Evolutionary conservation across 2,888 invertebrate genomes (phyloP).

Genomic region (Seladonia tumulorum): DNA sequence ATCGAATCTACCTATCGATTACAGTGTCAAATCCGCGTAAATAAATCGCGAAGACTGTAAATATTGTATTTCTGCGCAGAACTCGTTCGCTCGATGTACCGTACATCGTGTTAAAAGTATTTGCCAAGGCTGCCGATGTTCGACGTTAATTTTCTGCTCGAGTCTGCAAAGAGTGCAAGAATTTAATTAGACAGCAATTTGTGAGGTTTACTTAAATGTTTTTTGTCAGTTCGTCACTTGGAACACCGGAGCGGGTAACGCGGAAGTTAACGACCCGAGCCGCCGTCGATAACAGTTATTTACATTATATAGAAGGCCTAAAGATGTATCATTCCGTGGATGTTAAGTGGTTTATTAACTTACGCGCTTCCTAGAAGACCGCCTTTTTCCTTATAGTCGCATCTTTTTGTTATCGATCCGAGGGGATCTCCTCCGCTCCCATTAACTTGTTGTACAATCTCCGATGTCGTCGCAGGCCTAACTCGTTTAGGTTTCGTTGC

Average conservation of each 20-base stretch:
- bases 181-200: slow-evolving; percentile 3
- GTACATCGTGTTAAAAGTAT: background rate
- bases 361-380: background rate
- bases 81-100: too few species aligned
- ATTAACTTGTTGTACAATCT: background rate
- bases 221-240: background rate
- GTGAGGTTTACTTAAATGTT: background rate
- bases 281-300: background rate
- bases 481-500: background rate
- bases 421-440: background rate
- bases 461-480: background rate
- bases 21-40: too few species aligned
- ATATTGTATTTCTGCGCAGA: too few species aligned
- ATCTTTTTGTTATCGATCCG: background rate
- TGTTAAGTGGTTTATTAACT: background rate
- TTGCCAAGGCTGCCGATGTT: background rate
- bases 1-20: too few species aligned
- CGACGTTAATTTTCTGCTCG: background rate
- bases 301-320: background rate
- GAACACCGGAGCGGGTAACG: background rate
- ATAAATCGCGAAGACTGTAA: too few species aligned
- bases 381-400: background rate
- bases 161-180: background rate
- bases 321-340: background rate
- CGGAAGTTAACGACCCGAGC: slow-evolving; percentile 1